A percentile compares a stretch with the other conserved stretches of the same genome.
phyloP scores from a whole-genome alignment of 2,888 invertebrate genomes.

The Allophyes oxyacanthae region DNA sequence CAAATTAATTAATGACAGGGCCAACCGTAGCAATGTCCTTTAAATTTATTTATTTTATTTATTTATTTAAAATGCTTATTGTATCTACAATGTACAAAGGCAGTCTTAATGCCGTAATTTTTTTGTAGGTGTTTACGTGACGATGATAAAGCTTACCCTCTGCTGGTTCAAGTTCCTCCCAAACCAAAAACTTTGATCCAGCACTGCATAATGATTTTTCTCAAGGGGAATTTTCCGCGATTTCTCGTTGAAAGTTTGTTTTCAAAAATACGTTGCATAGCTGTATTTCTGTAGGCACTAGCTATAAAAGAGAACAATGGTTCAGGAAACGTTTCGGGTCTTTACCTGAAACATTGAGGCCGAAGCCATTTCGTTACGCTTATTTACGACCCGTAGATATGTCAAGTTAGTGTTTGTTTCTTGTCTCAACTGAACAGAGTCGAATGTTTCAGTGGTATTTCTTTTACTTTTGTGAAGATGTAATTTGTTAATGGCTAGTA shows the following conservation, averaged over 20 bases:
- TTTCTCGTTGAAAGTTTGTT: not conserved
- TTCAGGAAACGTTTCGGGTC: conserved; percentile 2
- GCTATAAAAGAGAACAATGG: conserved; percentile 40
- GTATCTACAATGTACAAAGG: too few relatives aligned
- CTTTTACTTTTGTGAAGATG: not conserved
- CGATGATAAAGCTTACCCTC: too few relatives aligned
- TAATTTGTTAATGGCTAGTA: too few relatives aligned
- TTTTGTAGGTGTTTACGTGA: too few relatives aligned
- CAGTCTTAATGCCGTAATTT: too few relatives aligned
- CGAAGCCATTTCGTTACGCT: conserved; percentile 23
- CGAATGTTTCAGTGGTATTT: not conserved
- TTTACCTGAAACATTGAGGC: conserved; percentile 37
- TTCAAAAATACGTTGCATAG: conserved; percentile 3
- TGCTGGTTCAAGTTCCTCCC: too few relatives aligned
- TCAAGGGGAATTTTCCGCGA: not conserved
- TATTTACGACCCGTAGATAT: conserved; percentile 39
- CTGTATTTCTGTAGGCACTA: conserved; percentile 1
- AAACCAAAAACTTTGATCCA: too few relatives aligned
- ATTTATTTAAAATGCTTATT: too few relatives aligned
- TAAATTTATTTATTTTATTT: too few relatives aligned
- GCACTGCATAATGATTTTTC: too few relatives aligned
- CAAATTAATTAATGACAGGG: too few relatives aligned
- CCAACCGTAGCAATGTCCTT: too few relatives aligned
- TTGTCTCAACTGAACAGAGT: conserved; percentile 1
- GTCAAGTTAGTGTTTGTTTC: conserved; percentile 24